phyloP scores from a whole-genome alignment of 2,113 vertebrate species.

The Microcebus murinus region DNA sequence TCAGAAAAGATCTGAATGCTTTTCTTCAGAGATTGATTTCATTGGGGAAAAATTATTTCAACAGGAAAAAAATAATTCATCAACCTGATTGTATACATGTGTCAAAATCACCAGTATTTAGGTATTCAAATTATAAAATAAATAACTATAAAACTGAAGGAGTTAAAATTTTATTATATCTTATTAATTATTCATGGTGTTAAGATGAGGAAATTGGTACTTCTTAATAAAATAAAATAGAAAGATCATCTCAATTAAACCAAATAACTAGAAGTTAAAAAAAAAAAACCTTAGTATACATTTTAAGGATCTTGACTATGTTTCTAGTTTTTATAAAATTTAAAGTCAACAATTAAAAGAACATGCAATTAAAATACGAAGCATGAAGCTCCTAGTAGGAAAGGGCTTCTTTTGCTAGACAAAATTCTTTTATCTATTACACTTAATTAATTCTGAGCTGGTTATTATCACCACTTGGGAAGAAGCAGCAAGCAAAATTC shows the following conservation, averaged over 20 bases:
- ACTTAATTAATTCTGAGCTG: conserved; percentile 37
- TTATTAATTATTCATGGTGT: neutral
- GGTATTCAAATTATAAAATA: neutral
- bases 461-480: conserved; percentile 38
- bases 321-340: neutral
- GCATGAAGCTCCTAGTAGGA: neutral
- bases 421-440: conserved; percentile 20
- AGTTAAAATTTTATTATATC: neutral
- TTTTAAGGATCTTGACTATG: neutral
- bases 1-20: neutral
- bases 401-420: neutral
- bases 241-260: neutral
- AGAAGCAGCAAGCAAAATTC: conserved; percentile 40
- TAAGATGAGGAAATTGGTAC: neutral
- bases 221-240: neutral
- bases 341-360: conserved; percentile 21
- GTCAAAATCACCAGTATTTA: neutral
- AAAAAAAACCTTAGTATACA: neutral
- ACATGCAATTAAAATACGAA: conserved; percentile 2
- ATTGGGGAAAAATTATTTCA: neutral
- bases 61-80: neutral
- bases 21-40: neutral
- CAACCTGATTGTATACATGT: neutral
- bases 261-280: neutral
- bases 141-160: neutral